These are phyloP conservation scores for Tetrax tetrax DNA, from an alignment of 2,113 vertebrate species.

Conservation along the genomic window DNA sequence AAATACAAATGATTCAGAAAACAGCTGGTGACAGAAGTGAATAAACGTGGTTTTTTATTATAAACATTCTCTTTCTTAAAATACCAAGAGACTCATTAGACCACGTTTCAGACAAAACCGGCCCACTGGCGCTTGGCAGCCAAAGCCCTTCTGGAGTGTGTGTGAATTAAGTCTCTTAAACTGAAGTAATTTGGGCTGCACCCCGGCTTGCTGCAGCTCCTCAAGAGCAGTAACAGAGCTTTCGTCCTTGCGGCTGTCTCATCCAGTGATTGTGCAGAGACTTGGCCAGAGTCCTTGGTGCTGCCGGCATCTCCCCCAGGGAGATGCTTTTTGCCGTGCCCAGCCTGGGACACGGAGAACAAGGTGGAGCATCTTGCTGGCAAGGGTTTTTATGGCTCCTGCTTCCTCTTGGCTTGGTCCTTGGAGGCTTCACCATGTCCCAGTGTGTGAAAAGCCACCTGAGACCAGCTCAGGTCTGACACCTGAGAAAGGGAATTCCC, in stretches of 20 bases:
- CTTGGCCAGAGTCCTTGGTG: background rate
- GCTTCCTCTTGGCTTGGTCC: background rate
- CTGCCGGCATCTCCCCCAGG: background rate
- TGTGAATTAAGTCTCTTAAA: background rate
- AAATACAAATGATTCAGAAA: slow-evolving; percentile 38
- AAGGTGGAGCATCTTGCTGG: background rate
- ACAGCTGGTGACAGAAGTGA: background rate
- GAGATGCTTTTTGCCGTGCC: background rate
- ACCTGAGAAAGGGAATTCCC: background rate
- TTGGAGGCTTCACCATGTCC: background rate
- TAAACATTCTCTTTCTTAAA: slow-evolving; percentile 22
- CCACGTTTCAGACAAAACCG: slow-evolving; percentile 16
- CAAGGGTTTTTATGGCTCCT: background rate
- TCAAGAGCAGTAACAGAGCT: background rate
- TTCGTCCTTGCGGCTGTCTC: background rate
- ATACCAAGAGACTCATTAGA: slow-evolving; percentile 42
- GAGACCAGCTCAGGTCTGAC: background rate
- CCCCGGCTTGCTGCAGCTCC: background rate
- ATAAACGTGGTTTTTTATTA: background rate
- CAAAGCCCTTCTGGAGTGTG: background rate
- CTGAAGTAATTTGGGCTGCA: background rate
- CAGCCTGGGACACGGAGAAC: background rate
- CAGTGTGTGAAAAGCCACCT: background rate
- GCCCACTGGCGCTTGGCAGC: background rate
- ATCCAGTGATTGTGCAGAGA: rapidly evolving